These are phyloP conservation scores for Volucella zonaria DNA, from an alignment of 2,888 invertebrate genomes.

Conservation along the genomic window DNA sequence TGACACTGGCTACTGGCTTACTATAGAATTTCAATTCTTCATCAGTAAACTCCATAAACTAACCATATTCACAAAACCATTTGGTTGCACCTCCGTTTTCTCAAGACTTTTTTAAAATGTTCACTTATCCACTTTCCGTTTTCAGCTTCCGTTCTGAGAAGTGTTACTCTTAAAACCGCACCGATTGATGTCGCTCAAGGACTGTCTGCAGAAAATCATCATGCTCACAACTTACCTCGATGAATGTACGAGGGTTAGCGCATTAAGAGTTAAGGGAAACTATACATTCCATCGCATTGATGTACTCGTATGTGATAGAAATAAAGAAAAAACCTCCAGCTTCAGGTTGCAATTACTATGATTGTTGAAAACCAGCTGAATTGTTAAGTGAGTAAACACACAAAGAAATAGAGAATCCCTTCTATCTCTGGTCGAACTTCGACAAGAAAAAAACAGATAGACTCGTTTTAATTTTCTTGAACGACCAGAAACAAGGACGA, in stretches of 20 bases:
- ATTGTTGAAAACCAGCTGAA: slow-evolving; percentile 61
- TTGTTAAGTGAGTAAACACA: slow-evolving; percentile 60
- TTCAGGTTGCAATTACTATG: slow-evolving; percentile 51
- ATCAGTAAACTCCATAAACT: slow-evolving; percentile 14
- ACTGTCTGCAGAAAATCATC: slow-evolving; percentile 56
- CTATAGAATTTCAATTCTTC: not conserved
- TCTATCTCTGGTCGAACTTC: slow-evolving; percentile 1
- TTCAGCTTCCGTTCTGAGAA: slow-evolving; percentile 6
- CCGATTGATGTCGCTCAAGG: slow-evolving; percentile 45
- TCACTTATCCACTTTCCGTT: slow-evolving; percentile 4
- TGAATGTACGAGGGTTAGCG: slow-evolving; percentile 9
- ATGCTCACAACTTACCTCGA: not conserved
- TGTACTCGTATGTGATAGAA: slow-evolving; percentile 1
- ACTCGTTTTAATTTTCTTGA: slow-evolving; percentile 67
- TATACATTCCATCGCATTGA: not conserved
- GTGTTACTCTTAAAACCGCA: slow-evolving; percentile 46
- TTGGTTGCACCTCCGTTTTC: slow-evolving; percentile 19
- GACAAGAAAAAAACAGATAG: slow-evolving; percentile 7
- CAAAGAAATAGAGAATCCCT: slow-evolving; percentile 6
- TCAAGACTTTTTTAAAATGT: slow-evolving; percentile 10
- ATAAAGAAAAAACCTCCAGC: slow-evolving; percentile 18
- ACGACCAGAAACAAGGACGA: slow-evolving; percentile 69
- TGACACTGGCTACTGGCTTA: not conserved
- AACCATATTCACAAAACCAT: slow-evolving; percentile 61
- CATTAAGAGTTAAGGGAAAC: slow-evolving; percentile 18